Base-by-base conservation (phyloP, 2,113 vertebrate genomes). In the Albula glossodonta region DNA sequence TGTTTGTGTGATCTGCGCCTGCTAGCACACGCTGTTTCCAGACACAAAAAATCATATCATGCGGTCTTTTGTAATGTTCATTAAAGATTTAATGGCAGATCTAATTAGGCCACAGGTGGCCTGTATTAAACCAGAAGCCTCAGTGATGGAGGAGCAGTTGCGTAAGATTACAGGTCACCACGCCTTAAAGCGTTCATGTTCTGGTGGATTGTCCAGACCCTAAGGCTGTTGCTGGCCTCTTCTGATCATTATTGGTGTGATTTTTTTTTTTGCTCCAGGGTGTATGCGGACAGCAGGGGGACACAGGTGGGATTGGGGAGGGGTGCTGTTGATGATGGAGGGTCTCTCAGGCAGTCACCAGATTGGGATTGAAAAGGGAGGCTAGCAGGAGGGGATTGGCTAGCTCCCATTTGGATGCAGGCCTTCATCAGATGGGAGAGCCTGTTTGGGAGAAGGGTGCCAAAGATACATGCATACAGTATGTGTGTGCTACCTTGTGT, bases 301-400 rank as follows among this genome's bases (percentile, higher is more conserved):
- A 60, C 53, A 78, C 84, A 48, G 56, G 56, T 81, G 53, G 70
- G 74, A 79, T 49, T 60, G 74, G 53, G 83, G 83, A 25, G 53
- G 84, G 49, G 83, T 25, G 56, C n/a, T 25, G 83, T 57, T 83
- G 57, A 57, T 50, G 60, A 57, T 17, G 13, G 63, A 19, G 25
- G n/a, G 12, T 51, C n/a, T 80, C 22, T 17, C 22, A 78, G 52
- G 10, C 0, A 60, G 48, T 57, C 51, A 85, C 17, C 78, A 50
- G 48, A 79, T 12, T 79, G 78, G 78, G 49, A 79, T 49, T 48
- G 12, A 50, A 13, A 79, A n/a, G 41, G 74, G 25, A 78, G 52
- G 51, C 0, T 81, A 48, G 80, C 51, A 87, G 81, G 0, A 0
- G 78, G 85, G 87, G 4, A 84, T 19, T 87, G 83, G n/a, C 66